Conservation (phyloP, 2,888 invertebrate species). For the Phasia obesa region DNA sequence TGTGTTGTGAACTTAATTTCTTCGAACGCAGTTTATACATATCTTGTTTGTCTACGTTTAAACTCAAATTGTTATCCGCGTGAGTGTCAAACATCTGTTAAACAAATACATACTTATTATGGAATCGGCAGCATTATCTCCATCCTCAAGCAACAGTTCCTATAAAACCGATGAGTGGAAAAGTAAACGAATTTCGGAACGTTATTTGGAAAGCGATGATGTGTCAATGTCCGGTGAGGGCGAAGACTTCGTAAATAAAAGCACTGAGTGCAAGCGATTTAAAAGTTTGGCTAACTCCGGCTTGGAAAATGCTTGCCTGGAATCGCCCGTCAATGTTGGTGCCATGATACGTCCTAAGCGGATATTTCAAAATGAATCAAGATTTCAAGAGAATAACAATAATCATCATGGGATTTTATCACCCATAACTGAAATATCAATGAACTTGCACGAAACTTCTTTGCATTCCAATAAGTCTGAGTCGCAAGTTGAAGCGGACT, state of each 20-base stretch:
- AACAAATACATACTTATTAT: slow-evolving; percentile 31
- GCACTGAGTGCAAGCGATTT: slow-evolving; percentile 64
- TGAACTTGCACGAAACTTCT: slow-evolving; percentile 67
- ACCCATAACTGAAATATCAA: slow-evolving; percentile 68
- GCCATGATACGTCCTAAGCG: slow-evolving; percentile 46
- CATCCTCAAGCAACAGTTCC: slow-evolving; percentile 8
- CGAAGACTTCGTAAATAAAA: slow-evolving; percentile 28
- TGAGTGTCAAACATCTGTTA: neutral
- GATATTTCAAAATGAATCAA: slow-evolving; percentile 21
- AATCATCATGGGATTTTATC: slow-evolving; percentile 41
- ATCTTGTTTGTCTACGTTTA: neutral
- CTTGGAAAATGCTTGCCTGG: slow-evolving; percentile 43
- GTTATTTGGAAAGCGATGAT: slow-evolving; percentile 47
- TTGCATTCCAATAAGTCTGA: slow-evolving; percentile 13
- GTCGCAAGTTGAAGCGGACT: neutral
- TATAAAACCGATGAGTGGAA: slow-evolving; percentile 50
- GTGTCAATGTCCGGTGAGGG: neutral
- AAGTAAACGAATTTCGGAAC: slow-evolving; percentile 65
- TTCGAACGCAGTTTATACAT: neutral
- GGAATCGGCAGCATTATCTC: slow-evolving; percentile 49
- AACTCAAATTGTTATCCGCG: slow-evolving; percentile 5
- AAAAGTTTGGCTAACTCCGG: slow-evolving; percentile 24
- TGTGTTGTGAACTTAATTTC: slow-evolving; percentile 8
- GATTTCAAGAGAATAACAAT: slow-evolving; percentile 31
- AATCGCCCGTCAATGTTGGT: slow-evolving; percentile 56